Conservation (phyloP, 2,888 invertebrate species). For the Nysson spinosus region DNA sequence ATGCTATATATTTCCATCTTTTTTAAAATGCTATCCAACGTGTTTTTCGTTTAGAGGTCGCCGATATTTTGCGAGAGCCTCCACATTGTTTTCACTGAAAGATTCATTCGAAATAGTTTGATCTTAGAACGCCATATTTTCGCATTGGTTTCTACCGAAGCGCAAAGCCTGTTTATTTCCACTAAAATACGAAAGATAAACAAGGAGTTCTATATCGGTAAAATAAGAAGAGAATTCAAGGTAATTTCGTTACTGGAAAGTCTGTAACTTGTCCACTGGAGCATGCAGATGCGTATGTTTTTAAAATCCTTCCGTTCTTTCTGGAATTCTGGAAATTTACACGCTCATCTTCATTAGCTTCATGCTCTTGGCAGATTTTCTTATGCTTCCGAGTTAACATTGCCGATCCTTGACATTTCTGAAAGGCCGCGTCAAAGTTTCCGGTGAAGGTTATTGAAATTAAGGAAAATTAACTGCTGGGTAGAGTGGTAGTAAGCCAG, state of each 20-base stretch:
- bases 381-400: no score
- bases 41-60: no score
- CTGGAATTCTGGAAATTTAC: slow-evolving; percentile 33
- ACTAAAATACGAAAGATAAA: slow-evolving; percentile 42
- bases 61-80: neutral
- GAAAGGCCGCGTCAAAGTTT: no score
- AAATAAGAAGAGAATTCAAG: slow-evolving; percentile 48
- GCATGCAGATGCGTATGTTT: slow-evolving; percentile 50
- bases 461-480: no score
- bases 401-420: no score
- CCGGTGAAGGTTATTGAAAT: no score
- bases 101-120: neutral
- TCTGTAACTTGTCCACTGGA: slow-evolving; percentile 46
- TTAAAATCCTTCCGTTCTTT: slow-evolving; percentile 38
- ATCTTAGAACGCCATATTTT: neutral
- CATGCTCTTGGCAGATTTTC: neutral
- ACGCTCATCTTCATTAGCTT: neutral
- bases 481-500: no score
- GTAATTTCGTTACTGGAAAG: slow-evolving; percentile 25
- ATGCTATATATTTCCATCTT: no score
- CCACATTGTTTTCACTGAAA: neutral
- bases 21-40: no score
- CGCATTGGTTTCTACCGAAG: slow-evolving; percentile 12
- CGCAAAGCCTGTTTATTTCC: slow-evolving; percentile 6
- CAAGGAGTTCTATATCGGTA: slow-evolving; percentile 16